Conservation (phyloP, 30 jellyfish, hydroid and myxozoan species). For the Turritopsis dohrnii region DNA sequence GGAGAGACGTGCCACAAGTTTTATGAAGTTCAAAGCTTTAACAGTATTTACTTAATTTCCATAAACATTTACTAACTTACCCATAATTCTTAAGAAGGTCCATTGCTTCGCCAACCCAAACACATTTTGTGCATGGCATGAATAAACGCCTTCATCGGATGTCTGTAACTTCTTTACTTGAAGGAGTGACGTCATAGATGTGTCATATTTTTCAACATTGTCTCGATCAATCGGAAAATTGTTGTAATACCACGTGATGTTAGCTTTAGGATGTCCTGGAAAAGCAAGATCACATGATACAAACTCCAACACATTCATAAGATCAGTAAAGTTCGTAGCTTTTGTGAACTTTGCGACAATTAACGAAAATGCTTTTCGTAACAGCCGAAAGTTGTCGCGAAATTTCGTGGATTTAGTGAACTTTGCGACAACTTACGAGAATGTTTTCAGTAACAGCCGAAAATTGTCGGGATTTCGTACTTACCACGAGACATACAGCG, state of each 20-base stretch:
- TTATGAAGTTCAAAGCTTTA: too few species aligned
- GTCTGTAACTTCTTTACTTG: slow-evolving; percentile 37
- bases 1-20: too few species aligned
- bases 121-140: slow-evolving; percentile 57
- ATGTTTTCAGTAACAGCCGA: too few species aligned
- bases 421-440: too few species aligned
- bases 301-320: too few species aligned
- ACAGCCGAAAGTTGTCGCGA: too few species aligned
- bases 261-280: slow-evolving; percentile 63
- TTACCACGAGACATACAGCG: not conserved
- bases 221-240: slow-evolving; percentile 34
- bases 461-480: not conserved
- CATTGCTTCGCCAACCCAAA: slow-evolving; percentile 42
- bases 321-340: too few species aligned
- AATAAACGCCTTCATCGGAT: slow-evolving; percentile 50
- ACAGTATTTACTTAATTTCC: too few species aligned
- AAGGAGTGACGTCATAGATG: slow-evolving; percentile 36
- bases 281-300: slow-evolving; percentile 10
- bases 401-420: too few species aligned
- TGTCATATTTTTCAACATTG: slow-evolving; percentile 18
- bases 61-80: slow-evolving; percentile 21
- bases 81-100: slow-evolving; percentile 40
- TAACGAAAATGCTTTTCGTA: too few species aligned
- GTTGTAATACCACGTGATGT: slow-evolving; percentile 57
- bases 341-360: too few species aligned